Evolutionary conservation across 1,140 invertebrate species (phyloP).

Genomic region (Drosophila sp.): DNA sequence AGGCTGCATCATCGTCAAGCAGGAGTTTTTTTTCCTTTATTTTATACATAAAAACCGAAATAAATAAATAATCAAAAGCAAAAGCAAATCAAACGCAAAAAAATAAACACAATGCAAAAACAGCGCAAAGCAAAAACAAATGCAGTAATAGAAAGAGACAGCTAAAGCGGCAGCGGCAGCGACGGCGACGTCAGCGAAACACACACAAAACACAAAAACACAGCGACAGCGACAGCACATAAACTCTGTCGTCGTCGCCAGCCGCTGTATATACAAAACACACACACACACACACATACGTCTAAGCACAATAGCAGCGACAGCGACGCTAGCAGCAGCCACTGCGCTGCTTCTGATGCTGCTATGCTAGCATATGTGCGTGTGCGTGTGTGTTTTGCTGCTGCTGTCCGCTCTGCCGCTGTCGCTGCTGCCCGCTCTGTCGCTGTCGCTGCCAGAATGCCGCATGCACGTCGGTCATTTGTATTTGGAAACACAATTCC

Average conservation of each 20-base stretch:
- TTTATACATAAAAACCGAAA: slow-evolving; percentile 6
- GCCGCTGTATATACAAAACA: slow-evolving; percentile 36
- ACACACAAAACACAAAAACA: slow-evolving; percentile 1
- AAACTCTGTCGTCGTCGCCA: slow-evolving; percentile 35
- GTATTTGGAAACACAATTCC: slow-evolving; percentile 76
- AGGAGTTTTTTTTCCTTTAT: not conserved
- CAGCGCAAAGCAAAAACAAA: slow-evolving; percentile 74
- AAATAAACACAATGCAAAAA: slow-evolving; percentile 60
- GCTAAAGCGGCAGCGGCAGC: slow-evolving; percentile 36
- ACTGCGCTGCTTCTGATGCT: slow-evolving; percentile 24
- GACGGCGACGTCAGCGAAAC: slow-evolving; percentile 12
- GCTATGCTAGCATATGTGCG: slow-evolving; percentile 23
- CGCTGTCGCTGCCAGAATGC: slow-evolving; percentile 46
- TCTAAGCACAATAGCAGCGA: slow-evolving; percentile 9
- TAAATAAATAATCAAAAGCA: slow-evolving; percentile 36
- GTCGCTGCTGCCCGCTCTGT: slow-evolving; percentile 2
- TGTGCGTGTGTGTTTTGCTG: slow-evolving; percentile 20
- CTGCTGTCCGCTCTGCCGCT: slow-evolving; percentile 15
- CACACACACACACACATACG: slow-evolving; percentile 37
- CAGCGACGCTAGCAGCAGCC: slow-evolving; percentile 20
- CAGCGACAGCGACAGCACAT: slow-evolving; percentile 43
- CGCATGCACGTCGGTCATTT: slow-evolving; percentile 77
- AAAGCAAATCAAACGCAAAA: slow-evolving; percentile 39
- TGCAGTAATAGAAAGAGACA: slow-evolving; percentile 60
- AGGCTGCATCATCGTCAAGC: no score